Base-by-base conservation (phyloP, 1,140 invertebrate species). In the Drosophila bocki region DNA sequence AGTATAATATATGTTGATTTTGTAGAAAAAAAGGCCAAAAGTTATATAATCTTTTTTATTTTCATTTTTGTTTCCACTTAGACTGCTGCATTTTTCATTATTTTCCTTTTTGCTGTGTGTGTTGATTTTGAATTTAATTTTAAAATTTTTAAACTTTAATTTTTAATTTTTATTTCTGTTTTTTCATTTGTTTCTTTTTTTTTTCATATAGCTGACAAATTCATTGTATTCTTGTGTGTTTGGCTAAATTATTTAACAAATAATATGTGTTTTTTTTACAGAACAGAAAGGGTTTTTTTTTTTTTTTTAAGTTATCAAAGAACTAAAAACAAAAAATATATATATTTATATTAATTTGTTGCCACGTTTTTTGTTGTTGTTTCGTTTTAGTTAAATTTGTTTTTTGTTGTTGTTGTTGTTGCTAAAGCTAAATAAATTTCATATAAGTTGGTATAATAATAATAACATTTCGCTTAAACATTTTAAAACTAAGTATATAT, bases 341-440 rank as follows among this genome's bases (percentile, higher is more conserved):
- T 77, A 51, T 37, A 79, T 78, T 76, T 78, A 83, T 80, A 75
- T 78, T 65, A 77, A 79, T 59, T 80, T 88, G 83, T 88, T 87
- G 84, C 83, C 83, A 88, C 82, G 84, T 88, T 82, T 88, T 87
- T 68, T 51, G 47, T 63, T 75, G 51, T 65, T 68, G 41, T 44
- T 59, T 51, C 61, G 57, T 58, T 80, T 83, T 82, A 47, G 54
- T 76, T 61, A 47, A 76, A 59, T 60, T 61, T 39, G 44, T 68
- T 61, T 63, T 81, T 63, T 68, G 68, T 65, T 81, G 9, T 17
- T 44, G 19, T 45, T 39, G 48, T 50, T 84, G 75, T 82, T 78
- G 81, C 83, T 87, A 87, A 88, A 87, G 84, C 84, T 87, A 88
- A 87, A 87, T 83, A 87, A 87, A 87, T 88, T 87, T 87, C 84